Percentiles rank a stretch among this genome's conserved stretches.
Evolutionary conservation across 2,113 vertebrate genomes (phyloP).

Genomic region (Oncorhynchus nerka): DNA sequence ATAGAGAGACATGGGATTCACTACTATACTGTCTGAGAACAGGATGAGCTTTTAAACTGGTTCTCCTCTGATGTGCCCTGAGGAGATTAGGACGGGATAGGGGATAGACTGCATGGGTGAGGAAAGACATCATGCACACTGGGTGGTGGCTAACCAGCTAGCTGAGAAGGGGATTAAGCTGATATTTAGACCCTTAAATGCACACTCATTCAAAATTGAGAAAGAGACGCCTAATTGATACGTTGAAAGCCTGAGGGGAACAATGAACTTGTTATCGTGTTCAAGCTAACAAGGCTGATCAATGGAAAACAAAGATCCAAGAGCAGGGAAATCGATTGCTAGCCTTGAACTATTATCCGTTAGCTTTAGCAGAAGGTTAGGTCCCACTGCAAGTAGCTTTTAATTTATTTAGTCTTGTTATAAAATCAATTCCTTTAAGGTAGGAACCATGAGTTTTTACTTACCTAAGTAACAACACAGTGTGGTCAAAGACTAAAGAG

Average conservation of each 20-base stretch:
- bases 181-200: background rate
- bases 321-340: background rate
- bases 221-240: background rate
- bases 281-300: background rate
- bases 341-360: background rate
- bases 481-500: too few relatives aligned
- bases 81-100: conserved; percentile 39
- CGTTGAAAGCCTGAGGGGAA: background rate
- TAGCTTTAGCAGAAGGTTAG: background rate
- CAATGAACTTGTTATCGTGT: background rate
- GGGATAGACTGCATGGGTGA: conserved; percentile 23
- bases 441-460: too few relatives aligned
- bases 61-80: conserved; percentile 20
- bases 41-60: conserved; percentile 7
- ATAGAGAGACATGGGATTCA: background rate
- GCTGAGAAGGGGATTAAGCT: background rate
- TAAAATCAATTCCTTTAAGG: background rate
- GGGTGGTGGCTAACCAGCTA: conserved; percentile 25
- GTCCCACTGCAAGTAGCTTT: background rate
- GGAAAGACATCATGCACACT: conserved; percentile 30
- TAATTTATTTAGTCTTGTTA: background rate
- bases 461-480: too few relatives aligned
- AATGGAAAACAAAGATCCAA: background rate
- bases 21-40: conserved; percentile 2
- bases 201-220: background rate